Conservation (phyloP, 30 jellyfish, hydroid and myxozoan species). For the Hydra vulgaris region DNA sequence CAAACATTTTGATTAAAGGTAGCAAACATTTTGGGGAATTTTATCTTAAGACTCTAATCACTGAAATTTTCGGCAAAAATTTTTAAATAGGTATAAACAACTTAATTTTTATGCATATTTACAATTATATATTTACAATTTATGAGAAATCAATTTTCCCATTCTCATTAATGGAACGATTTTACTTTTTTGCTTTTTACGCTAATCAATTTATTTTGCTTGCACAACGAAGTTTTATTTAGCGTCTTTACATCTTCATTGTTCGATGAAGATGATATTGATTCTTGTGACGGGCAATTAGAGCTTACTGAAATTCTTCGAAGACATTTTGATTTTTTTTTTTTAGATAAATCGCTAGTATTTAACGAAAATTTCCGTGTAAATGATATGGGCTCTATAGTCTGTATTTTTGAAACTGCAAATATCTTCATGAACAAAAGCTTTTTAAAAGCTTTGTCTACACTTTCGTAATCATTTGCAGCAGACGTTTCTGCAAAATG, state of each 20-base stretch:
- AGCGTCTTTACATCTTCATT: conserved; percentile 3
- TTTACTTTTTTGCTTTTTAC: too few relatives aligned
- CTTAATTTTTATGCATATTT: too few relatives aligned
- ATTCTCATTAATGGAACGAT: too few relatives aligned
- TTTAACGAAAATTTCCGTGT: conserved; percentile 11
- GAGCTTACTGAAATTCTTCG: conserved; percentile 33
- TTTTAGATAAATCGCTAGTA: neutral
- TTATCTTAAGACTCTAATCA: too few relatives aligned
- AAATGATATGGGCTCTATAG: neutral
- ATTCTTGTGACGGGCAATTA: conserved; percentile 5
- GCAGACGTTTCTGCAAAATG: conserved; percentile 84
- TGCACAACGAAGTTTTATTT: too few relatives aligned
- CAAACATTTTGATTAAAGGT: too few relatives aligned
- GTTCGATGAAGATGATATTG: conserved; percentile 23
- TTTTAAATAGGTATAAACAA: too few relatives aligned
- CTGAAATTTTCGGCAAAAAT: too few relatives aligned
- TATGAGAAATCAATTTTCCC: too few relatives aligned
- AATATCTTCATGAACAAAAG: conserved; percentile 48
- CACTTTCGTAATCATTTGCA: conserved; percentile 64
- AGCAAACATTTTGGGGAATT: too few relatives aligned
- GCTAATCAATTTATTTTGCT: too few relatives aligned
- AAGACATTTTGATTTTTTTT: neutral
- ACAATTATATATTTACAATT: too few relatives aligned
- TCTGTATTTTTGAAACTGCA: conserved; percentile 31
- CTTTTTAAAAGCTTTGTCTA: conserved; percentile 44